Base-by-base conservation (phyloP, 2,113 vertebrate genomes). In the Noturus placidus region DNA sequence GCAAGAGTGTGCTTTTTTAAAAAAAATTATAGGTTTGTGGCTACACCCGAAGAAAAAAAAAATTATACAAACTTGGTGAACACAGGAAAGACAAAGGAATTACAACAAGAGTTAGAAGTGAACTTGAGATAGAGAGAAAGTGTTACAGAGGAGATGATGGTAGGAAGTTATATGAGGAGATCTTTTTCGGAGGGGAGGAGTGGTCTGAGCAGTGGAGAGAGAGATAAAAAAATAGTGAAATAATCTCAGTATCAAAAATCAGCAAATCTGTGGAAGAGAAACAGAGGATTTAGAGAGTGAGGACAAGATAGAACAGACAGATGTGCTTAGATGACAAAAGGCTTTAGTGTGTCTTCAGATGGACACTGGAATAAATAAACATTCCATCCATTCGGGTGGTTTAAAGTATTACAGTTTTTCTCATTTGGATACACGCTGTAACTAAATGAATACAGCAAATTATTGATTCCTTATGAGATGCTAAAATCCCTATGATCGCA, bases 261-360 rank as follows among this genome's bases (percentile, higher is more conserved):
- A 89, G 82, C 46, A 77, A 83, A 86, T 61, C 50, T 54, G 82
- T 80, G 59, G n/a, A 88, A 88, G 88, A 92, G 90, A 85, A 92
- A 90, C 85, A 72, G 82, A 67, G 70, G 89, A 88, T 93, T 94
- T 92, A 92, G 91, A 91, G 84, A 72, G 82, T 56, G 56, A 86
- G 63, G 2, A 6, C 84, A 87, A 22, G n/a, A 77, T 25, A 33
- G 27, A 87, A 20, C 1, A 87, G 85, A 78, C 87, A 84, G 88
- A 93, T 86, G 83, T 77, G 85, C 83, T 5, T 74, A 77, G 69
- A 90, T 50, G 86, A 88, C 67, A 89, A 80, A 22, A 30, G 74
- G 82, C 69, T 88, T 77, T 38, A 77, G 83, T 1, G 20, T 78
- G 42, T 46, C 19, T 76, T 54, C 25, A 25, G 76, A 20, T 63